phyloP scores from a whole-genome alignment of 2,113 vertebrate genomes.

The Macheiramphus alcinus region DNA sequence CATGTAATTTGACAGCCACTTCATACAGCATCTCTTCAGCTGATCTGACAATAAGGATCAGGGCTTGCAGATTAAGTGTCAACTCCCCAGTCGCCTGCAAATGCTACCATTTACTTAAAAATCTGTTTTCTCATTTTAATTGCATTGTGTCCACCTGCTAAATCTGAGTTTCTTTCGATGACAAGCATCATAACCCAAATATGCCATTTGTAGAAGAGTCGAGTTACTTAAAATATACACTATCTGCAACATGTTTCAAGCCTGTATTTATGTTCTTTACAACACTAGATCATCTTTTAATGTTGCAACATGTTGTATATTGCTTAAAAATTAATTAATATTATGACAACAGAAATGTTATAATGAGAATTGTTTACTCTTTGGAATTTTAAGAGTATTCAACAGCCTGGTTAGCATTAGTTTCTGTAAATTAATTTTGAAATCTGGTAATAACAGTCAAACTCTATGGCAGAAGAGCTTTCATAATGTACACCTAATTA shows the following conservation, averaged over 20 bases:
- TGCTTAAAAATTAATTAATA: neutral
- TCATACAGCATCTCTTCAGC: neutral
- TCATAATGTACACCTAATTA: conserved; percentile 54
- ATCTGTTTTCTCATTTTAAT: conserved; percentile 24
- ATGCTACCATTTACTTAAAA: neutral
- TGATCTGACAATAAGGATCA: conserved; percentile 12
- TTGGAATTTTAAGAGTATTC: conserved; percentile 31
- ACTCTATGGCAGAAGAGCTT: conserved; percentile 33
- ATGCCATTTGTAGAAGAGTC: neutral
- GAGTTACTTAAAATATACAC: neutral
- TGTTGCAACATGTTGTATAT: neutral
- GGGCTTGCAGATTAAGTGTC: neutral
- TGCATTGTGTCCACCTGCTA: neutral
- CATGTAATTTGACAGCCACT: conserved; percentile 40
- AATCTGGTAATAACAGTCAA: conserved; percentile 33
- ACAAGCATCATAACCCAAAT: neutral
- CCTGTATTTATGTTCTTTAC: neutral
- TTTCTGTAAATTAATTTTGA: conserved; percentile 57
- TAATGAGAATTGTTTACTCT: conserved; percentile 42
- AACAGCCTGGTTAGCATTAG: neutral
- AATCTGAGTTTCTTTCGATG: neutral
- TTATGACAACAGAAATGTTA: conserved; percentile 27
- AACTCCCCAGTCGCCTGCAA: neutral
- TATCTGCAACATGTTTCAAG: neutral
- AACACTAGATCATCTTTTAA: neutral